These are phyloP conservation scores for Hypanus sabinus DNA, from an alignment of 2,113 vertebrate species.

Conservation along the genomic window DNA sequence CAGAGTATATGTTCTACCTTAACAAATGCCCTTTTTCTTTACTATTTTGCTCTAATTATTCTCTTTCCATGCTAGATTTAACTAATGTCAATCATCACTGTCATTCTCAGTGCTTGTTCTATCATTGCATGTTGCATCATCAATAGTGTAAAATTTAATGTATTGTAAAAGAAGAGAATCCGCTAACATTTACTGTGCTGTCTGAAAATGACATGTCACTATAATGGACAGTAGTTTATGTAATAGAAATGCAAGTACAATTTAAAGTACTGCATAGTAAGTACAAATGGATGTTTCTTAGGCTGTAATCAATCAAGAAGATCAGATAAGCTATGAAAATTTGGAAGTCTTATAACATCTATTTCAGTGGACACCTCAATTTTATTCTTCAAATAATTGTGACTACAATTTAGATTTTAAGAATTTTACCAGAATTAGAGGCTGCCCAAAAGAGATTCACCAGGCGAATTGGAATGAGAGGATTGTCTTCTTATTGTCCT, in stretches of 20 bases:
- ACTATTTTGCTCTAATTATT: slow-evolving; percentile 4
- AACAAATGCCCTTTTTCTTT: not conserved
- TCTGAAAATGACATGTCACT: not conserved
- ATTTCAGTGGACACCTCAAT: not conserved
- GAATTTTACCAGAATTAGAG: too few relatives aligned
- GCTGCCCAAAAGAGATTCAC: too few relatives aligned
- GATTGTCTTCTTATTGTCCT: not conserved
- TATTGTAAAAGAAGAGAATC: not conserved
- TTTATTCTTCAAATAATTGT: not conserved
- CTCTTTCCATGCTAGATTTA: not conserved
- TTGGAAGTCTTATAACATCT: not conserved
- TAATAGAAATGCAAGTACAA: not conserved
- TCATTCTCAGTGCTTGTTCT: not conserved
- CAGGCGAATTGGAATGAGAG: too few relatives aligned
- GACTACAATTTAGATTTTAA: too few relatives aligned
- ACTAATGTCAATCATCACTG: not conserved
- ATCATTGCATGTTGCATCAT: not conserved
- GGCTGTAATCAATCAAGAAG: not conserved
- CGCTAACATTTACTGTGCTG: not conserved
- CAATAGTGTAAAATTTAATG: not conserved
- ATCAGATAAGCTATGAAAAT: not conserved
- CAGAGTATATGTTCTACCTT: not conserved
- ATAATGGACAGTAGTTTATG: not conserved
- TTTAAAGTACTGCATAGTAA: not conserved
- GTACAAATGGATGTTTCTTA: not conserved